phyloP scores from a whole-genome alignment of 2,888 invertebrate genomes.

The Eupithecia exiguata region DNA sequence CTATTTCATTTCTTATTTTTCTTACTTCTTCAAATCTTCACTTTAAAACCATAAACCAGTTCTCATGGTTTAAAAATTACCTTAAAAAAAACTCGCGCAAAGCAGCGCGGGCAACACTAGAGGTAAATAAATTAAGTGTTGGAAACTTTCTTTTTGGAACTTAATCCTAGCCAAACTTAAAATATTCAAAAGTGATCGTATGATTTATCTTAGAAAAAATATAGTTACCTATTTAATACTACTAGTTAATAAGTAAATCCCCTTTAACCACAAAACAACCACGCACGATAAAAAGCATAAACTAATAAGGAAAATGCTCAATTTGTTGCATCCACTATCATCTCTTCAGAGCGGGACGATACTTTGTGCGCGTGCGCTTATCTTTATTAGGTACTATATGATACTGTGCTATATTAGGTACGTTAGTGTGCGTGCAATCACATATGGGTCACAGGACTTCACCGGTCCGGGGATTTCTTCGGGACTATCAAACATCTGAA shows the following conservation, averaged over 20 bases:
- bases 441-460: constrained; percentile 4
- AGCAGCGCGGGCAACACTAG: background rate
- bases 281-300: background rate
- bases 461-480: constrained; percentile 31
- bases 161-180: background rate
- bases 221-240: background rate
- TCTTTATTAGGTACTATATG: background rate
- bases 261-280: background rate
- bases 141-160: background rate
- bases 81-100: background rate
- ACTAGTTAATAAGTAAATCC: constrained; percentile 8
- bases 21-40: background rate
- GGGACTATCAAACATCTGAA: constrained; percentile 16
- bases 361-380: background rate
- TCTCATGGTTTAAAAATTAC: background rate
- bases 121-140: background rate
- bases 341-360: background rate
- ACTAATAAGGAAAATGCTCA: constrained; percentile 1
- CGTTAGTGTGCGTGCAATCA: background rate
- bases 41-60: background rate
- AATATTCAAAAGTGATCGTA: background rate
- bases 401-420: no score
- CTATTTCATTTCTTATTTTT: background rate
- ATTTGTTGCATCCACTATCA: background rate
- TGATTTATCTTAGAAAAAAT: background rate